These are phyloP conservation scores for Oncopeltus fasciatus DNA, from an alignment of 1,140 invertebrate species.

Conservation along the genomic window DNA sequence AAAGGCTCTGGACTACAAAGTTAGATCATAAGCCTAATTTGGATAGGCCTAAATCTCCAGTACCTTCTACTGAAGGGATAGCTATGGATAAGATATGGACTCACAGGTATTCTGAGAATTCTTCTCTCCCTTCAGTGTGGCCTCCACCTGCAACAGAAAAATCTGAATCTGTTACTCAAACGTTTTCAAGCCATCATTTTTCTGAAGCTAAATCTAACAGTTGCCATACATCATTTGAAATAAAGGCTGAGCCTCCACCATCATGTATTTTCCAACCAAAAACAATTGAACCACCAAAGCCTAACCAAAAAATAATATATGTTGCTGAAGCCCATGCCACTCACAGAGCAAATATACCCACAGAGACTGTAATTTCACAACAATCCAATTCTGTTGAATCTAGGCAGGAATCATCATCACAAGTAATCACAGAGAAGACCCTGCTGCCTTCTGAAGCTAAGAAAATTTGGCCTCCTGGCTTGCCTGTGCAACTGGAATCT, in stretches of 20 bases:
- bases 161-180: not conserved
- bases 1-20: constrained; percentile 38
- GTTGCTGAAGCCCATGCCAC: constrained; percentile 24
- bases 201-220: not conserved
- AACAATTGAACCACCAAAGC: not conserved
- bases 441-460: constrained; percentile 25
- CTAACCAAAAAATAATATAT: constrained; percentile 21
- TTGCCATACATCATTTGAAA: not conserved
- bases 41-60: constrained; percentile 19
- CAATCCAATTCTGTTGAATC: constrained; percentile 8
- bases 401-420: not conserved
- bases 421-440: constrained; percentile 27
- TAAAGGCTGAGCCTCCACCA: not conserved
- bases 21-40: not conserved
- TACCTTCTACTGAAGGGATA: constrained; percentile 26
- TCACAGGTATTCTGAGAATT: constrained; percentile 35
- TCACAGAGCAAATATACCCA: constrained; percentile 17
- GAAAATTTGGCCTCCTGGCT: constrained; percentile 19
- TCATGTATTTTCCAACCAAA: not conserved
- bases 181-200: not conserved
- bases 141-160: constrained; percentile 27
- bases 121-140: constrained; percentile 33
- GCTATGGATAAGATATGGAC: constrained; percentile 32
- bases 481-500: constrained; percentile 18
- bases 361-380: constrained; percentile 6